Evolutionary conservation across 1,140 invertebrate species (phyloP).

Genomic region (Caenorhabditis inopinata): DNA sequence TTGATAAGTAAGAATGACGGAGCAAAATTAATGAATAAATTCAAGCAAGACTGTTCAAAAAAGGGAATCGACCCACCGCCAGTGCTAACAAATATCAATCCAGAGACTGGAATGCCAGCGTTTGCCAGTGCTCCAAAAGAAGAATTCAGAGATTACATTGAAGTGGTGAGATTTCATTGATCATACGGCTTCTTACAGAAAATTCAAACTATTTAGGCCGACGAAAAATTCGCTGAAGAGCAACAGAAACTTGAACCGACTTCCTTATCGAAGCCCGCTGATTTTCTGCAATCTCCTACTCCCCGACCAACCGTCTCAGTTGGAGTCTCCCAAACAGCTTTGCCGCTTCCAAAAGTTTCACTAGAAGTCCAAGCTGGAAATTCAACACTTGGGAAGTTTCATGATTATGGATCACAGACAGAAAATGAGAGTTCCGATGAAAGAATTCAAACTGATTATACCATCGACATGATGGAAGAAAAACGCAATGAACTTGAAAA

Average conservation of each 20-base stretch:
- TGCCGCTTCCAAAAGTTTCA: background rate
- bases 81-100: constrained; percentile 59
- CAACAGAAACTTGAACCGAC: constrained; percentile 6
- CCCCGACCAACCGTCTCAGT: background rate
- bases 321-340: background rate
- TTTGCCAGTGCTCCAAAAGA: constrained; percentile 53
- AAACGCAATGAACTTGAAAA: background rate
- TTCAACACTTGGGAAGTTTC: constrained; percentile 3
- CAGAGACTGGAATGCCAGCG: constrained; percentile 61
- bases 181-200: background rate
- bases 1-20: constrained; percentile 61
- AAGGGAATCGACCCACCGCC: constrained; percentile 61
- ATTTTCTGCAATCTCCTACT: background rate
- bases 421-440: background rate
- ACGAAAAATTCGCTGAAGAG: constrained; percentile 47
- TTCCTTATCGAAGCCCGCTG: background rate
- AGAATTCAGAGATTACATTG: constrained; percentile 55
- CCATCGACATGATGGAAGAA: background rate
- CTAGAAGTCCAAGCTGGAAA: background rate
- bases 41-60: constrained; percentile 55
- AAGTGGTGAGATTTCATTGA: constrained; percentile 41
- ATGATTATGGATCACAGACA: constrained; percentile 35
- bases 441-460: constrained; percentile 35
- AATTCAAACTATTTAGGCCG: constrained; percentile 10
- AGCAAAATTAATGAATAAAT: constrained; percentile 58